phyloP scores from a whole-genome alignment of 2,113 vertebrate species.

The Pholis gunnellus region DNA sequence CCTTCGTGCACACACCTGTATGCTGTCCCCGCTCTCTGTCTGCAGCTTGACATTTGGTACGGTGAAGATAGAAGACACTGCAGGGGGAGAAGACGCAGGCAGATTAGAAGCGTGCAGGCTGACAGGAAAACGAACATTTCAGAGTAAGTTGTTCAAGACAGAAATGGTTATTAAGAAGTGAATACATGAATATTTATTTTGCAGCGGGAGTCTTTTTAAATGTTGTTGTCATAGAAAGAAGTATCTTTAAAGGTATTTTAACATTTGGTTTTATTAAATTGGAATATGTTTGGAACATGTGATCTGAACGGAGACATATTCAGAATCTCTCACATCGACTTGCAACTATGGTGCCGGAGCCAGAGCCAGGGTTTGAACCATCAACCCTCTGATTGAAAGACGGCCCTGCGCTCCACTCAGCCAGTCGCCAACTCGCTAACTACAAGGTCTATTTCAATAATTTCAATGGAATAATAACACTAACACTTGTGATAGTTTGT shows the following conservation, averaged over 20 bases:
- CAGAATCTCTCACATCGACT: no score
- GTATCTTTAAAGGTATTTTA: not conserved
- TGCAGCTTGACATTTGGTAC: conserved; percentile 93
- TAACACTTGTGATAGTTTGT: no score
- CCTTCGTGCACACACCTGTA: conserved; percentile 91
- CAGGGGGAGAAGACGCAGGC: conserved; percentile 58
- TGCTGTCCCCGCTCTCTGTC: conserved; percentile 91
- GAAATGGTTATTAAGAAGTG: conserved; percentile 37
- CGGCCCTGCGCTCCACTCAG: no score
- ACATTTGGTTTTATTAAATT: not conserved
- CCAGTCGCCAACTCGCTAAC: no score
- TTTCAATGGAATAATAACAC: no score
- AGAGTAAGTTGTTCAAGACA: conserved; percentile 34
- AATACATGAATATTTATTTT: conserved; percentile 43
- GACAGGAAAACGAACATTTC: conserved; percentile 41
- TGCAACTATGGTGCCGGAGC: no score
- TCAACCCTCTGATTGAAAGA: no score
- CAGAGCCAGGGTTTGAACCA: no score
- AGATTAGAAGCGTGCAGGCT: conserved; percentile 24
- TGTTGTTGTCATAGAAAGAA: not conserved
- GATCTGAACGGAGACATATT: not conserved
- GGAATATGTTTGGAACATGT: no score
- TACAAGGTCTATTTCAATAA: no score
- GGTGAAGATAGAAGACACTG: conserved; percentile 98
- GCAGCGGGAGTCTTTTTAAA: conserved; percentile 2